Evolutionary conservation across 35 echinoderm and acorn worm species (phyloP).

Genomic region (Heliocidaris tuberculata): DNA sequence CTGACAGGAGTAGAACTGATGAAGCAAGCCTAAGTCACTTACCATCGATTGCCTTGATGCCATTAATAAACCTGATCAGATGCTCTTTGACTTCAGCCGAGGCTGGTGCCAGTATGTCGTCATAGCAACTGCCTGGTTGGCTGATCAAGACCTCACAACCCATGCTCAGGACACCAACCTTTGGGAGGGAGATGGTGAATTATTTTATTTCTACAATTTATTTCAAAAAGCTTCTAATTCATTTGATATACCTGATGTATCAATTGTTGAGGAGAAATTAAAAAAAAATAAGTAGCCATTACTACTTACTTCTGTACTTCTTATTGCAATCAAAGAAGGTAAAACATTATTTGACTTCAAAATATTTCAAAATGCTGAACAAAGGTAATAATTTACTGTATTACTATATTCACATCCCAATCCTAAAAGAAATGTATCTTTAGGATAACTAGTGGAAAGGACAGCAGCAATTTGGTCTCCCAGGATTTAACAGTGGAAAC

Average conservation of each 20-base stretch:
- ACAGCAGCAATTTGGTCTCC: too few relatives aligned
- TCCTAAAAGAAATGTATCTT: too few relatives aligned
- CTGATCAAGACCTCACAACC: conserved; percentile 72
- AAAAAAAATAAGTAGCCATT: background rate
- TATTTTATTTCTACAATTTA: background rate
- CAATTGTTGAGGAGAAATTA: background rate
- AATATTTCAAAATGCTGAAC: too few relatives aligned
- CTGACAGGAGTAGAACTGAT: background rate
- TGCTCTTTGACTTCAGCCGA: conserved; percentile 80
- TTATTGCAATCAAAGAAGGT: background rate
- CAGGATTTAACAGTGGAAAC: too few relatives aligned
- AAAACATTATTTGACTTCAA: too few relatives aligned
- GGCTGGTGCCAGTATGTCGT: conserved; percentile 75
- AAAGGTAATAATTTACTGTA: too few relatives aligned
- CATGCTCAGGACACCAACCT: conserved; percentile 88
- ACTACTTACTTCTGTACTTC: background rate
- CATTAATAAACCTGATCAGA: conserved; percentile 72
- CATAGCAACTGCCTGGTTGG: conserved; percentile 82
- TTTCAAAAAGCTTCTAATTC: too few relatives aligned
- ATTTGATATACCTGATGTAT: too few relatives aligned
- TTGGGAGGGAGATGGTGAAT: background rate
- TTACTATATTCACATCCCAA: too few relatives aligned
- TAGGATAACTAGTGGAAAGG: too few relatives aligned
- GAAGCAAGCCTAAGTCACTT: conserved; percentile 28
- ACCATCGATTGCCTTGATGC: conserved; percentile 79